phyloP scores from a whole-genome alignment of 1,140 invertebrate species.

The Drosophila biarmipes region DNA sequence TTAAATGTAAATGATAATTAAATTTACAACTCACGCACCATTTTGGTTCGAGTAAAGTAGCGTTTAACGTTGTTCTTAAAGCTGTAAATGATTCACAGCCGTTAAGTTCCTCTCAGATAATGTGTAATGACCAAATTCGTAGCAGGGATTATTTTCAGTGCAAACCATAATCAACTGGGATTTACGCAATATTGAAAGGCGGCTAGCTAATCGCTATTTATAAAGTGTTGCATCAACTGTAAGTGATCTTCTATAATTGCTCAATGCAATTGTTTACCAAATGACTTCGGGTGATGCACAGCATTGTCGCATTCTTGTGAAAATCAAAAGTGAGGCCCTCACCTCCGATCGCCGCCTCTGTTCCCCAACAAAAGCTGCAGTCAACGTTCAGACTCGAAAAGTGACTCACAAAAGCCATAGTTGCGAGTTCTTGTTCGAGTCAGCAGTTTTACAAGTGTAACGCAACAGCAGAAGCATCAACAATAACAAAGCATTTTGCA shows the following conservation, averaged over 20 bases:
- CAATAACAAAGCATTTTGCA: conserved; percentile 56
- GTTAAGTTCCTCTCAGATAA: neutral
- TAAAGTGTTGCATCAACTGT: conserved; percentile 46
- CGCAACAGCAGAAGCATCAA: conserved; percentile 24
- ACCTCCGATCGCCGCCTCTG: conserved; percentile 9
- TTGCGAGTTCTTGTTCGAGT: conserved; percentile 43
- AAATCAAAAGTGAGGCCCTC: conserved; percentile 34
- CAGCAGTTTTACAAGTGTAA: conserved; percentile 63
- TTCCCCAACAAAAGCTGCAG: conserved; percentile 33
- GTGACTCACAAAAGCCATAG: conserved; percentile 57
- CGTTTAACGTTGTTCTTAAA: neutral
- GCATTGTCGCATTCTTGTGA: conserved; percentile 49
- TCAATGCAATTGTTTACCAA: conserved; percentile 15
- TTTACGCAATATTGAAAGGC: conserved; percentile 9
- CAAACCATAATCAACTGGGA: conserved; percentile 6
- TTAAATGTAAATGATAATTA: conserved; percentile 62
- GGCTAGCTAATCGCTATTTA: conserved; percentile 42
- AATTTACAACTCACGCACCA: conserved; percentile 56
- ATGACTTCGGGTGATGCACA: conserved; percentile 26
- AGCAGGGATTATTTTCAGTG: conserved; percentile 6
- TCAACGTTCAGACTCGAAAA: conserved; percentile 24
- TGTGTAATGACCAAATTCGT: conserved; percentile 37
- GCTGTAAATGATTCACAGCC: conserved; percentile 8
- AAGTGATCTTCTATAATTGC: conserved; percentile 43
- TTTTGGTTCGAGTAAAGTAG: conserved; percentile 10